These are phyloP conservation scores for Sparus aurata DNA, from an alignment of 2,797 vertebrate genomes.

Conservation along the genomic window DNA sequence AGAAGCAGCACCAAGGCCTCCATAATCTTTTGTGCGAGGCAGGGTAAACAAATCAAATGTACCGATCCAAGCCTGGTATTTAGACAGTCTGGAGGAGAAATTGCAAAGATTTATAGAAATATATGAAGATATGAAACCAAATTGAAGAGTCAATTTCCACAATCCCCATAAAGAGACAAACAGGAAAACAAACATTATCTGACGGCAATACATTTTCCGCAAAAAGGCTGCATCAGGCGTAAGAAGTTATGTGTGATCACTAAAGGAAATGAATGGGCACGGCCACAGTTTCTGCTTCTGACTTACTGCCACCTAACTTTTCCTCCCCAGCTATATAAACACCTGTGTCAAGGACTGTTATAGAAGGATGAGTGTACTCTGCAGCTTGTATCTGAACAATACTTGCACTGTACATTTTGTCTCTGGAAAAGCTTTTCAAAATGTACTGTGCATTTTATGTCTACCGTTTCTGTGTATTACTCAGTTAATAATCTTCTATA, in stretches of 20 bases:
- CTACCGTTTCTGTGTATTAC: too few species aligned
- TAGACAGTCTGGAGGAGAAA: conserved; percentile 12
- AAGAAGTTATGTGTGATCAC: background rate
- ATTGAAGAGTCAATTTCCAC: conserved; percentile 9
- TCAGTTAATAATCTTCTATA: too few species aligned
- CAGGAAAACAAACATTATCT: conserved; percentile 10
- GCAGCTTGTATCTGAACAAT: background rate
- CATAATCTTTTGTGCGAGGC: conserved; percentile 15
- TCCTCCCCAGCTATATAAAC: background rate
- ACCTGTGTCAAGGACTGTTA: background rate
- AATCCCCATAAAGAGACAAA: background rate
- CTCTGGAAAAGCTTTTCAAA: background rate
- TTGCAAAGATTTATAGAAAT: background rate
- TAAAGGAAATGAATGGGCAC: background rate
- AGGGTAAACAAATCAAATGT: conserved; percentile 40
- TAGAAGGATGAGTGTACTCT: background rate
- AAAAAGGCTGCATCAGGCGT: background rate
- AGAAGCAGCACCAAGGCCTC: conserved; percentile 12
- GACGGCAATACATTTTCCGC: background rate
- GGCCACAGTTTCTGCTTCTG: background rate
- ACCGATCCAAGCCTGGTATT: conserved; percentile 24
- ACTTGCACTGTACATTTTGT: background rate
- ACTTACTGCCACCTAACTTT: background rate
- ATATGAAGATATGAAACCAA: background rate
- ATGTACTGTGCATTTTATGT: background rate